Conservation (phyloP, 2,113 vertebrate species). For the Malurus alboscapulatus region DNA sequence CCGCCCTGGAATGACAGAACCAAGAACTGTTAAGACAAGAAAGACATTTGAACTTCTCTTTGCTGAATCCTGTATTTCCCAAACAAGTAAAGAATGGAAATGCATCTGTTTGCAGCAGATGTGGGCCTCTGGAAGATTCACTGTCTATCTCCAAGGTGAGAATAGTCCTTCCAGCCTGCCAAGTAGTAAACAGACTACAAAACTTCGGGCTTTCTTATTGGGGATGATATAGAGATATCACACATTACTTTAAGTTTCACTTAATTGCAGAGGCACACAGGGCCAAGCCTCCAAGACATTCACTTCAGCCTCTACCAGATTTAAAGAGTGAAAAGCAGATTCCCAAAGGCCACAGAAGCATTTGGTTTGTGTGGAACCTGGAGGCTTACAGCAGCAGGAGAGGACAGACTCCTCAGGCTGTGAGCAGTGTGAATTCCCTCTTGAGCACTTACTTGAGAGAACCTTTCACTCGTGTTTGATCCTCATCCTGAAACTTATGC, state of each 20-base stretch:
- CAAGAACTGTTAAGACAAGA: background rate
- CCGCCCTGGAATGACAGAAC: slow-evolving; percentile 77
- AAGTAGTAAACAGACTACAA: background rate
- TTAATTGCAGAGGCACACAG: background rate
- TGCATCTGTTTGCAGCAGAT: background rate
- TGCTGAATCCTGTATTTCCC: background rate
- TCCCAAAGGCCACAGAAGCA: background rate
- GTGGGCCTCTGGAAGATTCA: background rate
- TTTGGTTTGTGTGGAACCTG: background rate
- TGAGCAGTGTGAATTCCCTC: background rate
- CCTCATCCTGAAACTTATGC: slow-evolving; percentile 97
- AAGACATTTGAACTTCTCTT: background rate
- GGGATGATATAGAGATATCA: background rate
- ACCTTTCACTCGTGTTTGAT: slow-evolving; percentile 94
- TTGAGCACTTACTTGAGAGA: slow-evolving; percentile 88
- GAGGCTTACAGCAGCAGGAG: background rate
- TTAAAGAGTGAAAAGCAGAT: background rate
- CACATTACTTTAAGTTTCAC: background rate
- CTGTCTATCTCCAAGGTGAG: background rate
- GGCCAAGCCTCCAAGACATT: background rate
- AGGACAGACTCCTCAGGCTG: background rate
- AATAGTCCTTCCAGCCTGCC: background rate
- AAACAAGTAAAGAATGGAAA: background rate
- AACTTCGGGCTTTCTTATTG: background rate
- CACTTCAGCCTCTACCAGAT: background rate